These are phyloP conservation scores for Euwallacea similis DNA, from an alignment of 1,140 invertebrate species.

Conservation along the genomic window DNA sequence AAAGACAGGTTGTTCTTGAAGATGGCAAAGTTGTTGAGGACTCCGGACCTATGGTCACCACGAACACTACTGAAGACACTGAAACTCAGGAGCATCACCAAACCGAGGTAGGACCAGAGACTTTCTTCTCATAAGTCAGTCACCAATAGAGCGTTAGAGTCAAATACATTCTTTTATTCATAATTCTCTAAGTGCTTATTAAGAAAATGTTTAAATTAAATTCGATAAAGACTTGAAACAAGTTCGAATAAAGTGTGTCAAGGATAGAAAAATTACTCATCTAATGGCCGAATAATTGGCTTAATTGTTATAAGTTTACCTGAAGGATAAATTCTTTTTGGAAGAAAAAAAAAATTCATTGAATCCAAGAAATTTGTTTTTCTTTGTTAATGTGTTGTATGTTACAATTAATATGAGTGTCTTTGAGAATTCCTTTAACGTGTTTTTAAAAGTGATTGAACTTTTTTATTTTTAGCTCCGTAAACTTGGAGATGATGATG, in stretches of 20 bases:
- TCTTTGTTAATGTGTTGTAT: neutral
- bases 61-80: slow-evolving; percentile 84
- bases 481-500: slow-evolving; percentile 53
- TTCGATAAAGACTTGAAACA: no score
- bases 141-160: neutral
- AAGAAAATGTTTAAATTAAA: no score
- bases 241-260: no score
- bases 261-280: no score
- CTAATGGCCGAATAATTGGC: no score
- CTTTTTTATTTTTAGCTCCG: slow-evolving; percentile 44
- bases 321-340: no score
- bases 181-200: no score
- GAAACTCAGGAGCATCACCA: slow-evolving; percentile 84
- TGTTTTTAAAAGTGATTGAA: neutral
- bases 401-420: neutral
- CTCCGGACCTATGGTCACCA: slow-evolving; percentile 85
- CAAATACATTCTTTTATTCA: neutral
- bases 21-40: slow-evolving; percentile 88
- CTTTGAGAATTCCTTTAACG: neutral
- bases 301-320: no score
- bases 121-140: no score
- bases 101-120: slow-evolving; percentile 66
- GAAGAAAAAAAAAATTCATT: no score
- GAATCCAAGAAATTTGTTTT: neutral
- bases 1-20: slow-evolving; percentile 84